Percentiles rank a stretch among this genome's conserved stretches.
Conservation (phyloP, 1,140 invertebrate species). For the Bombus pascuorum region DNA sequence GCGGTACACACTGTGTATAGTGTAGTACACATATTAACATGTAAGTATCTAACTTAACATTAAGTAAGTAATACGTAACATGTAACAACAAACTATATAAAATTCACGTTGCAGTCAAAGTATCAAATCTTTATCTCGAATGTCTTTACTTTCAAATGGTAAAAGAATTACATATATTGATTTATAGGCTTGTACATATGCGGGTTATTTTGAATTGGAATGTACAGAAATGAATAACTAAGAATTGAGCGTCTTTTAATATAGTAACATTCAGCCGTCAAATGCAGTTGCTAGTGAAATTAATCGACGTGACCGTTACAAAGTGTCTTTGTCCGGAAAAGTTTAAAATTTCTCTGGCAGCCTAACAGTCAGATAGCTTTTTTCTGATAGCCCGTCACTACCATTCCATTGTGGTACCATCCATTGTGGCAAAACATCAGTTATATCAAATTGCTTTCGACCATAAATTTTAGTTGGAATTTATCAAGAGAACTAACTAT, state of each 20-base stretch:
- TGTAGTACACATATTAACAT: too few relatives aligned
- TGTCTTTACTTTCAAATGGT: too few relatives aligned
- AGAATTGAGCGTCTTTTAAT: neutral
- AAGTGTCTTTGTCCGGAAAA: constrained; percentile 1
- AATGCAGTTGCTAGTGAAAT: neutral
- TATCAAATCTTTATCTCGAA: neutral
- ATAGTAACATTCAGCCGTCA: neutral
- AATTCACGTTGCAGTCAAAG: too few relatives aligned
- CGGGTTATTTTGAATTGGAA: neutral
- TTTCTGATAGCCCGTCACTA: constrained; percentile 1
- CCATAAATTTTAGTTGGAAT: neutral
- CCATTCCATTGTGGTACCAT: neutral
- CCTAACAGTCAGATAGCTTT: neutral
- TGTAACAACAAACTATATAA: too few relatives aligned
- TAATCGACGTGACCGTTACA: neutral
- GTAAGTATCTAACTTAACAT: too few relatives aligned
- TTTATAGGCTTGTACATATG: neutral
- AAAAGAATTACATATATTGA: neutral
- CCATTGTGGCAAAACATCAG: neutral
- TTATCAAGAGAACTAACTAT: neutral
- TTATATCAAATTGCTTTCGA: neutral
- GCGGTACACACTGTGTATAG: too few relatives aligned
- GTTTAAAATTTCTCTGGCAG: neutral
- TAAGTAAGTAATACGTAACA: too few relatives aligned
- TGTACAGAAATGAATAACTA: too few relatives aligned